A percentile compares a stretch with the other conserved stretches of the same genome.
Evolutionary conservation across 2,888 invertebrate genomes (phyloP).

Genomic region (Ariolimax columbianus): DNA sequence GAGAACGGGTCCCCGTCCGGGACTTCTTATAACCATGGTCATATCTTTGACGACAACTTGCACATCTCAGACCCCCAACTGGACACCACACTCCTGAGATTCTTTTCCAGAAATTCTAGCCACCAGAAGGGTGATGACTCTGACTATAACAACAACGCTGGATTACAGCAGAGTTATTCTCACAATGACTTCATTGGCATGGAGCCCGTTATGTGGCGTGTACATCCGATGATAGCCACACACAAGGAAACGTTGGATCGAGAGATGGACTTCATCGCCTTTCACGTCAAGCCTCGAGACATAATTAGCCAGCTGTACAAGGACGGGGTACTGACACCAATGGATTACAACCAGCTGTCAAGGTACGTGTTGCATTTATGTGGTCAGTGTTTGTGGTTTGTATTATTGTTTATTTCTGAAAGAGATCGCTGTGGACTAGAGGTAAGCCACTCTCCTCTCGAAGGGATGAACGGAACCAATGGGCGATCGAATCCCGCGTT

Average conservation of each 20-base stretch:
- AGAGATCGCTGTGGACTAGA: too few relatives aligned
- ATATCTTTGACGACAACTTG: constrained; percentile 33
- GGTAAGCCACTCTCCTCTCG: too few relatives aligned
- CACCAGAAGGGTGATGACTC: neutral
- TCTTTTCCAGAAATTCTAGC: constrained; percentile 23
- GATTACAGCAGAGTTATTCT: neutral
- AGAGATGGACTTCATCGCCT: constrained; percentile 26
- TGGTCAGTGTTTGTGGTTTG: too few relatives aligned
- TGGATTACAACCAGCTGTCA: constrained; percentile 41
- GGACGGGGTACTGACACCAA: constrained; percentile 26
- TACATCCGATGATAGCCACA: constrained; percentile 26
- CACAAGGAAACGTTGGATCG: constrained; percentile 36
- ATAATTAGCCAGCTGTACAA: constrained; percentile 18
- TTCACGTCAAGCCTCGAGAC: constrained; percentile 13
- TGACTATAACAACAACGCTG: neutral
- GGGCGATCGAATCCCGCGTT: too few relatives aligned
- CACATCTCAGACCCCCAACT: constrained; percentile 21
- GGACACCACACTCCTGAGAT: constrained; percentile 34
- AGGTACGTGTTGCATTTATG: constrained; percentile 35
- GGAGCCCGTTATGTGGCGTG: constrained; percentile 39
- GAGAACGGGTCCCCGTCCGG: neutral
- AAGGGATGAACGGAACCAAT: too few relatives aligned
- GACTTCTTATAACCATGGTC: neutral
- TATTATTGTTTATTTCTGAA: too few relatives aligned
- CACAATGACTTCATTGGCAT: constrained; percentile 32